A percentile compares a stretch with the other conserved stretches of the same genome.
These are phyloP conservation scores for Sternarchorhynchus goeldii DNA, from an alignment of 2,797 vertebrate genomes.

Conservation along the genomic window DNA sequence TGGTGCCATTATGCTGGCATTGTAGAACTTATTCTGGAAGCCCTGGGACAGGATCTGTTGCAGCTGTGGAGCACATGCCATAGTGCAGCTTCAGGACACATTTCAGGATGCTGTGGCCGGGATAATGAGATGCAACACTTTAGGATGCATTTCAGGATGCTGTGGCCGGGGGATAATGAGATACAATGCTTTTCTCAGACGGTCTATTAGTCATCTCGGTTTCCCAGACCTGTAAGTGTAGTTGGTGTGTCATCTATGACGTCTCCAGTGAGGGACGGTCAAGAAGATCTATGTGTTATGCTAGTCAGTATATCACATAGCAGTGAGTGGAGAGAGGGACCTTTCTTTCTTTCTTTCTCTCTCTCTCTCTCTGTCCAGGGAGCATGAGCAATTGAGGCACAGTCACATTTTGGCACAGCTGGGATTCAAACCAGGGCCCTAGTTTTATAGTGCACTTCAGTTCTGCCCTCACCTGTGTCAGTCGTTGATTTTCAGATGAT, in stretches of 20 bases:
- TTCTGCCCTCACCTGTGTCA: constrained; percentile 65
- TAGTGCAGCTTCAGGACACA: neutral
- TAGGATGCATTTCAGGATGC: constrained; percentile 6
- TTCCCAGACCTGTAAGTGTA: neutral
- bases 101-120: constrained; percentile 9
- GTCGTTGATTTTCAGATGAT: constrained; percentile 47
- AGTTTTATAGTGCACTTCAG: neutral
- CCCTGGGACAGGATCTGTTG: constrained; percentile 68
- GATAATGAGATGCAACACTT: constrained; percentile 2
- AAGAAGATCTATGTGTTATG: neutral
- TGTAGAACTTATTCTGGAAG: constrained; percentile 83
- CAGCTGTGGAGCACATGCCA: constrained; percentile 64
- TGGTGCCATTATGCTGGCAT: constrained; percentile 54
- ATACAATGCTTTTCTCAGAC: neutral
- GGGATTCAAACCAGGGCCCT: neutral
- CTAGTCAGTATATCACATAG: neutral
- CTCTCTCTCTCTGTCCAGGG: neutral
- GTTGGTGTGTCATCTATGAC: neutral
- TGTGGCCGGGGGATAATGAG: neutral
- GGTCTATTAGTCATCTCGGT: neutral
- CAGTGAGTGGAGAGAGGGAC: too few species aligned
- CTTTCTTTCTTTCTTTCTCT: too few species aligned
- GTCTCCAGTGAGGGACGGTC: neutral
- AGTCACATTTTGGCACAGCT: neutral
- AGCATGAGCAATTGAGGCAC: neutral